Conservation (phyloP, 2,113 vertebrate genomes). For the Plectropomus leopardus region DNA sequence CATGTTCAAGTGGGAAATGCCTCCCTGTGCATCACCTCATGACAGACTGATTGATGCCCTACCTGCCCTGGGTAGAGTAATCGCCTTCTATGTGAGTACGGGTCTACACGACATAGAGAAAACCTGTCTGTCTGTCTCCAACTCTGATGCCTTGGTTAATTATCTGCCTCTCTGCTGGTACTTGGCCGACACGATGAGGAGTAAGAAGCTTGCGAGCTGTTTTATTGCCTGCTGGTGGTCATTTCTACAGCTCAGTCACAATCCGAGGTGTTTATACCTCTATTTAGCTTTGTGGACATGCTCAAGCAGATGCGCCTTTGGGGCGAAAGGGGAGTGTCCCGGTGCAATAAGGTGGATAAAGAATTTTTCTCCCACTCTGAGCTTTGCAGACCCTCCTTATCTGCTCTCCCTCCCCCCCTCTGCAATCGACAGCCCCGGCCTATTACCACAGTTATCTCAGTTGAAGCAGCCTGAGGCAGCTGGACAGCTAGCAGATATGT, state of each 20-base stretch:
- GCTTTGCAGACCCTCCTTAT: constrained; percentile 38
- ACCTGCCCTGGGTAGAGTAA: constrained; percentile 51
- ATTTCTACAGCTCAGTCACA: constrained; percentile 36
- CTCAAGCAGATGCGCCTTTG: constrained; percentile 11
- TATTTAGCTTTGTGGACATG: constrained; percentile 39
- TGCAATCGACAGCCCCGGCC: constrained; percentile 3
- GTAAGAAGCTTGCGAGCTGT: constrained; percentile 13
- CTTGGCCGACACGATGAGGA: neutral
- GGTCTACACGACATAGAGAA: constrained; percentile 41
- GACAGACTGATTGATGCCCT: constrained; percentile 74
- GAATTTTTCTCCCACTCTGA: constrained; percentile 19
- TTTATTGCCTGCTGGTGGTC: constrained; percentile 23
- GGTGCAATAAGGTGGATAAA: constrained; percentile 23
- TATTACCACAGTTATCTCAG: constrained; percentile 59
- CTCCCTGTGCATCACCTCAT: constrained; percentile 37
- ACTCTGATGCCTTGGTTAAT: constrained; percentile 32
- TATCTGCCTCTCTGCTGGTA: constrained; percentile 40
- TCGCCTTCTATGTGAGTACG: constrained; percentile 31
- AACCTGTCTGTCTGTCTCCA: constrained; percentile 29
- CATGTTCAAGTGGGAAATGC: constrained; percentile 57
- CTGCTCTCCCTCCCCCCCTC: constrained; percentile 11
- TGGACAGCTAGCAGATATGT: constrained; percentile 21
- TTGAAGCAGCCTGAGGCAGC: constrained; percentile 42
- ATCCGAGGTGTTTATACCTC: constrained; percentile 24
- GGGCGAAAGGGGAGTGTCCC: constrained; percentile 3